Percentiles rank a stretch among this genome's conserved stretches.
phyloP scores from a whole-genome alignment of 1,140 invertebrate genomes.

The Aleiodes sp. region DNA sequence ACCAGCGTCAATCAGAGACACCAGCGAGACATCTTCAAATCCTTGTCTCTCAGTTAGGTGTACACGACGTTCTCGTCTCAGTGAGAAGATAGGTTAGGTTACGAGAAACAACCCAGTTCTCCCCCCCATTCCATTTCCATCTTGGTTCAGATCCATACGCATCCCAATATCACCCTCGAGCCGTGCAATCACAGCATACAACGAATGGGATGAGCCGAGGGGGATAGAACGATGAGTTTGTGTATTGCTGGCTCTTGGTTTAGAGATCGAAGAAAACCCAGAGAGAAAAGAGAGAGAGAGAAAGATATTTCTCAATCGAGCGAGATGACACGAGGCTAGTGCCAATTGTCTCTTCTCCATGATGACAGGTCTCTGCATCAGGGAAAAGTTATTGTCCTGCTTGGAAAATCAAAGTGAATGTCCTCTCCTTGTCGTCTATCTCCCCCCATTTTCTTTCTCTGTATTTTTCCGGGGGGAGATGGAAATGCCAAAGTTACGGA shows the following conservation, averaged over 20 bases:
- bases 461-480: conserved; percentile 37
- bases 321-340: conserved; percentile 47
- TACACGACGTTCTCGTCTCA: neutral
- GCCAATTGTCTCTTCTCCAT: conserved; percentile 54
- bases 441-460: neutral
- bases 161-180: conserved; percentile 61
- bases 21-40: too few relatives aligned
- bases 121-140: conserved; percentile 26
- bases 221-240: conserved; percentile 31
- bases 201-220: conserved; percentile 59
- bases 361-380: conserved; percentile 56
- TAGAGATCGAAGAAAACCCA: conserved; percentile 33
- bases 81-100: conserved; percentile 25
- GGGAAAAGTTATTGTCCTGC: conserved; percentile 59
- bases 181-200: conserved; percentile 62
- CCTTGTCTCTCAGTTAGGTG: too few relatives aligned
- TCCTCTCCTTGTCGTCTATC: conserved; percentile 18
- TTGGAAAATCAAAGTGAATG: conserved; percentile 58
- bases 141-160: conserved; percentile 44
- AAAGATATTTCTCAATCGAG: conserved; percentile 56
- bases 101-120: conserved; percentile 25
- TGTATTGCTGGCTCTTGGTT: conserved; percentile 12
- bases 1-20: conserved; percentile 40
- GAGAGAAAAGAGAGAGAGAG: conserved; percentile 64
- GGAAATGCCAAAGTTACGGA: conserved; percentile 53